phyloP scores from a whole-genome alignment of 1,140 invertebrate genomes.

The Telenomus remus region DNA sequence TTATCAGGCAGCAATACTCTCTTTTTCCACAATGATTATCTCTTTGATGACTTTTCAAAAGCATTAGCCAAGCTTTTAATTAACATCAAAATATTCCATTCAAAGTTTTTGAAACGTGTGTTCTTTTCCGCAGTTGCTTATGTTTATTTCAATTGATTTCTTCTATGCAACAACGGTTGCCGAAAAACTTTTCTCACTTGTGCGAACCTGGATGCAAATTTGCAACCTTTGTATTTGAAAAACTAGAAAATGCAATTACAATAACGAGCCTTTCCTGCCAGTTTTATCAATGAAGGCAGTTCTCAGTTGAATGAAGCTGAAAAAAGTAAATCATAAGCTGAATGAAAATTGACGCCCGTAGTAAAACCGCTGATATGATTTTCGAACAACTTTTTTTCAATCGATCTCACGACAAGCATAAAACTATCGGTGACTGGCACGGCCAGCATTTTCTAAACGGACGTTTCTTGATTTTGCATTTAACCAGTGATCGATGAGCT shows the following conservation, averaged over 20 bases:
- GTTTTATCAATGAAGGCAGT: too few relatives aligned
- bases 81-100: constrained; percentile 20
- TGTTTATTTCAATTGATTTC: too few relatives aligned
- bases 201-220: too few relatives aligned
- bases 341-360: not conserved
- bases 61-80: constrained; percentile 15
- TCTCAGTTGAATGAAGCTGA: not conserved
- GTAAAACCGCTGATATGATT: constrained; percentile 41
- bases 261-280: too few relatives aligned
- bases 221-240: too few relatives aligned
- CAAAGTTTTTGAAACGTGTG: not conserved
- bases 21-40: constrained; percentile 54
- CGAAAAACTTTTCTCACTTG: too few relatives aligned
- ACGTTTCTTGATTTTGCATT: constrained; percentile 64
- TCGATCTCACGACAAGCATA: constrained; percentile 65
- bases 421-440: constrained; percentile 70
- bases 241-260: too few relatives aligned
- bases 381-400: constrained; percentile 54
- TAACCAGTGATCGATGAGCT: constrained; percentile 65
- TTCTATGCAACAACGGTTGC: too few relatives aligned
- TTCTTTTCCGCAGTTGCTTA: too few relatives aligned
- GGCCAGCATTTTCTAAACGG: constrained; percentile 58
- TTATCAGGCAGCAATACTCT: constrained; percentile 8
- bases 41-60: constrained; percentile 55
- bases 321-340: constrained; percentile 1